Percentiles rank a stretch among this genome's conserved stretches.
Evolutionary conservation across 2,888 invertebrate species (phyloP).

Genomic region (Stramonita haemastoma): DNA sequence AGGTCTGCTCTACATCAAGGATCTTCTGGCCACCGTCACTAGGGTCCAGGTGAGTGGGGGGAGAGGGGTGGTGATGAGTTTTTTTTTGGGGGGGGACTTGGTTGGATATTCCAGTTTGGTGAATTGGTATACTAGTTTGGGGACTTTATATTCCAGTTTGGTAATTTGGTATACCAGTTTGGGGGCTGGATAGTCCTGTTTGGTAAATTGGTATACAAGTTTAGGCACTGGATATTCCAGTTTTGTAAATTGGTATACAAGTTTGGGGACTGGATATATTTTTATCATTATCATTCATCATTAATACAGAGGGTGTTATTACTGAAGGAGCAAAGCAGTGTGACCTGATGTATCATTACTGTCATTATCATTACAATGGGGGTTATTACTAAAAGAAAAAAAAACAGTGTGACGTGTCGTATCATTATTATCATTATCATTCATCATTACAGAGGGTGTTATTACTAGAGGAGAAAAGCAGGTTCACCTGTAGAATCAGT

Average conservation of each 20-base stretch:
- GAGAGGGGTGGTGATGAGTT: no score
- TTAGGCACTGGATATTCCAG: no score
- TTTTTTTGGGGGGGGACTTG: background rate
- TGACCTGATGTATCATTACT: constrained; percentile 24
- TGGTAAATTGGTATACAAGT: no score
- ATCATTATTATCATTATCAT: background rate
- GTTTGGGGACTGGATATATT: no score
- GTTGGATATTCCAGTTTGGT: background rate
- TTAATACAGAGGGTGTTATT: no score
- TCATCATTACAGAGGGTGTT: constrained; percentile 53
- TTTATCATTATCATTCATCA: no score
- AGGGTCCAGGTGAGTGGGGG: constrained; percentile 58
- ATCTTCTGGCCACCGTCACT: constrained; percentile 54
- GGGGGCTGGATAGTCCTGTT: no score
- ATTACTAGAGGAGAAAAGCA: constrained; percentile 58
- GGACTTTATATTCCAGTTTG: background rate
- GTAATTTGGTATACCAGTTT: no score
- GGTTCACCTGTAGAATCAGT: constrained; percentile 29
- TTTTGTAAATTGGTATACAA: no score
- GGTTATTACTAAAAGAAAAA: no score
- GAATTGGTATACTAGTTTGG: background rate
- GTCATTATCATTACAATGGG: background rate
- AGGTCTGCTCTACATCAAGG: constrained; percentile 58
- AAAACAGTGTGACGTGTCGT: no score
- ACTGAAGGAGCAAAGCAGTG: constrained; percentile 57